These are phyloP conservation scores for Marasmarcha lunaedactyla DNA, from an alignment of 2,888 invertebrate genomes.

Conservation along the genomic window DNA sequence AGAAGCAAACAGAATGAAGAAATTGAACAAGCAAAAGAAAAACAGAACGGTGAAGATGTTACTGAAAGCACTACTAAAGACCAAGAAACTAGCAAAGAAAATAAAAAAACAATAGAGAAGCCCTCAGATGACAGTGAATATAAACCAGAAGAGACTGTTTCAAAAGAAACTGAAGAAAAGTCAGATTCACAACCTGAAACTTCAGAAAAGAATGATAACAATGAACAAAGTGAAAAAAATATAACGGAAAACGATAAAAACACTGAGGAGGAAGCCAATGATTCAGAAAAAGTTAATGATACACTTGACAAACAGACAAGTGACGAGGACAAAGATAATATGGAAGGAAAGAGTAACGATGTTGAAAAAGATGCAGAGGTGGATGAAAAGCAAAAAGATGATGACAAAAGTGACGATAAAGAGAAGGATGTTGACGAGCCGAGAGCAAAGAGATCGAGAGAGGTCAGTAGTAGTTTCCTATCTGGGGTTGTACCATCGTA, in stretches of 20 bases:
- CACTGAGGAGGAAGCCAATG: constrained; percentile 6
- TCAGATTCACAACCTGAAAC: constrained; percentile 11
- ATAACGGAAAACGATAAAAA: constrained; percentile 6
- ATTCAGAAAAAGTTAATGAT: constrained; percentile 15
- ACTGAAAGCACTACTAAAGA: constrained; percentile 12
- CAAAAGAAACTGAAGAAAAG: constrained; percentile 11
- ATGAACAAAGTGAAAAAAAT: neutral
- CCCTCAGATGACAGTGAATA: constrained; percentile 9
- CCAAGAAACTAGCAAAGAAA: too few species aligned
- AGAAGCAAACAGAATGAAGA: constrained; percentile 27
- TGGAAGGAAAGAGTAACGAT: constrained; percentile 13
- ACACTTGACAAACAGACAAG: constrained; percentile 2
- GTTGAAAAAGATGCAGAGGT: constrained; percentile 14
- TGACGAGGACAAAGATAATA: constrained; percentile 10
- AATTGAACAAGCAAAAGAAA: constrained; percentile 14
- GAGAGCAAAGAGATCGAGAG: constrained; percentile 53
- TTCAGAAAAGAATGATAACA: constrained; percentile 15
- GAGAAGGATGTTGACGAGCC: constrained; percentile 37
- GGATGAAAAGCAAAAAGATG: constrained; percentile 10
- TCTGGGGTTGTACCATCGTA: too few species aligned
- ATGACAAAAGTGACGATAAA: constrained; percentile 23
- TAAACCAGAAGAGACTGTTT: constrained; percentile 1
- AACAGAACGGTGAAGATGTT: constrained; percentile 8
- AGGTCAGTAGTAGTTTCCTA: constrained; percentile 33
- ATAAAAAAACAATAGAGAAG: constrained; percentile 10